Conservation (phyloP, 2,113 vertebrate species). For the Oophaga pumilio region DNA sequence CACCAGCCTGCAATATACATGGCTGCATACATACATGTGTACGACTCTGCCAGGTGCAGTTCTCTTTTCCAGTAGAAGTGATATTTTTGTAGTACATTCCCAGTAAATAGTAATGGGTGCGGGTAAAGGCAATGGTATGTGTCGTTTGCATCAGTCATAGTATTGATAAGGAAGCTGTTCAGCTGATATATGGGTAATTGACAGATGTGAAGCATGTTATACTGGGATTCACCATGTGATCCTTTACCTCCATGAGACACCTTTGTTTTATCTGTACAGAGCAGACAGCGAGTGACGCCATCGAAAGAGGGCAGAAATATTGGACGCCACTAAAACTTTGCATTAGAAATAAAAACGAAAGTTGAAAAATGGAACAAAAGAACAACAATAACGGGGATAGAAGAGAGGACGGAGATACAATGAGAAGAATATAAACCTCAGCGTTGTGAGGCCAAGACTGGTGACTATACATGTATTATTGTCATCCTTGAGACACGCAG, state of each 20-base stretch:
- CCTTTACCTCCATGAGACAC: conserved; percentile 10
- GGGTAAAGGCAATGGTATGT: neutral
- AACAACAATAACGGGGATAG: neutral
- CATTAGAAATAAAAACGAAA: neutral
- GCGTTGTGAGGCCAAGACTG: too few species aligned
- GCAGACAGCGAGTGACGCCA: neutral
- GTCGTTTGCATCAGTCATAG: neutral
- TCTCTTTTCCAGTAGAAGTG: neutral
- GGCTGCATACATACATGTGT: neutral
- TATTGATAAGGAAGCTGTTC: neutral
- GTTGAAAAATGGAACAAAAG: neutral
- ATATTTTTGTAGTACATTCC: neutral
- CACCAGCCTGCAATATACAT: neutral
- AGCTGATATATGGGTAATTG: neutral
- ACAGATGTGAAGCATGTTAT: neutral
- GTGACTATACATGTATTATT: neutral
- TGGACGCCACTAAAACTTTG: neutral
- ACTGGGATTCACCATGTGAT: neutral
- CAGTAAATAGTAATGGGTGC: neutral
- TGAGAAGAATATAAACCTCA: too few species aligned
- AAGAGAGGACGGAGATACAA: neutral
- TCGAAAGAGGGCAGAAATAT: neutral
- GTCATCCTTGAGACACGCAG: too few species aligned
- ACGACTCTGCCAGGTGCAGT: neutral
- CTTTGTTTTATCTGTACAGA: neutral